Percentiles rank a stretch among this genome's conserved stretches.
These are phyloP conservation scores for Lamprologus tigripictilis DNA, from an alignment of 2,113 vertebrate species.

Conservation along the genomic window DNA sequence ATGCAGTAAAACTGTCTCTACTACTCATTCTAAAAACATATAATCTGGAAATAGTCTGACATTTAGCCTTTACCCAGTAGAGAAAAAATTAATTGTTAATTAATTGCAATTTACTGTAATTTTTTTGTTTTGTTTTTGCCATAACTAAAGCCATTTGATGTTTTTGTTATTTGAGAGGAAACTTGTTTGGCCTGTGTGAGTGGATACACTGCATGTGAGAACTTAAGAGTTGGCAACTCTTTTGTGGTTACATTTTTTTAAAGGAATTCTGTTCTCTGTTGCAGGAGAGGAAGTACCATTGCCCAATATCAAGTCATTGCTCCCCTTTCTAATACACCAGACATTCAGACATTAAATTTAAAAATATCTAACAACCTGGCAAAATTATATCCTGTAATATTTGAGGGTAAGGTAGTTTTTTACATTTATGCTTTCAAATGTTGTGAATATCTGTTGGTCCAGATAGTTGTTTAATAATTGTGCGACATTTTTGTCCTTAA, in stretches of 20 bases:
- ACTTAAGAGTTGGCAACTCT: fast-evolving
- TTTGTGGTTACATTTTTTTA: background rate
- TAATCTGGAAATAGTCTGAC: background rate
- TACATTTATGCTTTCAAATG: background rate
- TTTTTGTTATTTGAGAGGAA: background rate
- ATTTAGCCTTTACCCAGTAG: background rate
- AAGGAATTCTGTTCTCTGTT: background rate
- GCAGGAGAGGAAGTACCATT: conserved; percentile 40
- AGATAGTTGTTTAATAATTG: background rate
- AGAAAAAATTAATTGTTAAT: background rate
- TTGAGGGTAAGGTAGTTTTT: background rate
- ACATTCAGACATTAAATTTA: background rate
- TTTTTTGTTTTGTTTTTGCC: fast-evolving
- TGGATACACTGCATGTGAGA: fast-evolving
- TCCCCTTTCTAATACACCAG: fast-evolving
- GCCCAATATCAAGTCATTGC: background rate
- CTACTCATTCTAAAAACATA: background rate
- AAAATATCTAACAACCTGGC: background rate
- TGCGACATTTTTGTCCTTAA: fast-evolving
- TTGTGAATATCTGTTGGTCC: fast-evolving
- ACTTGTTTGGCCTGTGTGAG: background rate
- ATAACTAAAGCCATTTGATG: background rate
- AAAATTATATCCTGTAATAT: background rate
- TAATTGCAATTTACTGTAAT: background rate
- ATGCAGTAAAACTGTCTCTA: background rate